Conservation (phyloP, 1,140 invertebrate genomes). For the Bacillus rossius region DNA sequence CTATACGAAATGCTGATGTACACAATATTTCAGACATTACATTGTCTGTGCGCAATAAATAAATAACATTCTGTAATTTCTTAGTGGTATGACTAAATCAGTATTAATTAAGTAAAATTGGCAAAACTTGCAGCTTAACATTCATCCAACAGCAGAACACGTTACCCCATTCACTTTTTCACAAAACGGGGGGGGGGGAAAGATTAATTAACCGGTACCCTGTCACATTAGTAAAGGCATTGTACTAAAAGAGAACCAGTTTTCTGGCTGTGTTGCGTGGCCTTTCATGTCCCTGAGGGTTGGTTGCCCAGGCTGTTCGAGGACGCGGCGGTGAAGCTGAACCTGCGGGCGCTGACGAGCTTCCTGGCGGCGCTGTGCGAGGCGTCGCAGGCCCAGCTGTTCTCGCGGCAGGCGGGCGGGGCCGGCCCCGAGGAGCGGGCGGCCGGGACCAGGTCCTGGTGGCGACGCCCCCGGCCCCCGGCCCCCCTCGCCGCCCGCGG, state of each 20-base stretch:
- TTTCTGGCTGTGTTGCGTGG: too few relatives aligned
- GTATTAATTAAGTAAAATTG: too few relatives aligned
- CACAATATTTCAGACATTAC: too few relatives aligned
- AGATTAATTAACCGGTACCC: not conserved
- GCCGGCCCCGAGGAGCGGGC: conserved; percentile 46
- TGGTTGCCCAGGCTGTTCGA: conserved; percentile 56
- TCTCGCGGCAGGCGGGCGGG: conserved; percentile 32
- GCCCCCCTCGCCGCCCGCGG: not conserved
- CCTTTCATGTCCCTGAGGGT: not conserved
- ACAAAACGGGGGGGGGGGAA: too few relatives aligned
- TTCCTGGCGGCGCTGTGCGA: conserved; percentile 77
- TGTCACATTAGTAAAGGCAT: not conserved
- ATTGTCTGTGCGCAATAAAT: too few relatives aligned
- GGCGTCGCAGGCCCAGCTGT: conserved; percentile 72
- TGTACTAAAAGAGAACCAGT: too few relatives aligned
- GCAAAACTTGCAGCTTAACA: too few relatives aligned
- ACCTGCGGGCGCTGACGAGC: conserved; percentile 71
- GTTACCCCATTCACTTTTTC: too few relatives aligned
- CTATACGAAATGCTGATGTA: too few relatives aligned
- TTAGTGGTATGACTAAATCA: too few relatives aligned
- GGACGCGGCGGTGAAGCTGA: conserved; percentile 81
- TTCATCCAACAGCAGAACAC: too few relatives aligned
- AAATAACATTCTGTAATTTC: too few relatives aligned
- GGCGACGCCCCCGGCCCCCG: conserved; percentile 31
- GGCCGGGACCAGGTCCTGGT: conserved; percentile 39